Percentiles rank a stretch among this genome's conserved stretches.
These are phyloP conservation scores for Phasianus colchicus DNA, from an alignment of 2,113 vertebrate genomes.

Conservation along the genomic window DNA sequence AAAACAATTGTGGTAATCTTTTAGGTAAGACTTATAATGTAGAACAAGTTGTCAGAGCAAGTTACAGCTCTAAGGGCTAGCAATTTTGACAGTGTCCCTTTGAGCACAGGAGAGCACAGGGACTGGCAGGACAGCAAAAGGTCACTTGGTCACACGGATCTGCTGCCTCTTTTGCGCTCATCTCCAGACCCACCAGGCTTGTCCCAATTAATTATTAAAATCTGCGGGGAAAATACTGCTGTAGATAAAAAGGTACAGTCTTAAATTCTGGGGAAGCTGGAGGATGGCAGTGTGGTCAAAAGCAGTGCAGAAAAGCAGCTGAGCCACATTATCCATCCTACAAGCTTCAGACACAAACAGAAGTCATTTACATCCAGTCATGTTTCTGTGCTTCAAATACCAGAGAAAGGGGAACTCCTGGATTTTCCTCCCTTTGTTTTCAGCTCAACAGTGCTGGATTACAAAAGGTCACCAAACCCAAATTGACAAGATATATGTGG, in stretches of 20 bases:
- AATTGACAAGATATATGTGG: constrained; percentile 38
- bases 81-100: constrained; percentile 69
- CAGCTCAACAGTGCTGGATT: constrained; percentile 23
- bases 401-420: not conserved
- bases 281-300: not conserved
- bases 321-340: accelerated
- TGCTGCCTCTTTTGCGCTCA: constrained; percentile 51
- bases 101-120: constrained; percentile 64
- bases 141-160: constrained; percentile 59
- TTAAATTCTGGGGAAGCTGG: not conserved
- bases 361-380: not conserved
- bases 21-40: constrained; percentile 60
- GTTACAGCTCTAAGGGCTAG: constrained; percentile 72
- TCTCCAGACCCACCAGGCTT: constrained; percentile 51
- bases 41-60: constrained; percentile 66
- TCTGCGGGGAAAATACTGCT: constrained; percentile 33
- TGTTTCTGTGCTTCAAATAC: accelerated
- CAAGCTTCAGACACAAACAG: accelerated
- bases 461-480: constrained; percentile 54
- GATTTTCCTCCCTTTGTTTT: constrained; percentile 37
- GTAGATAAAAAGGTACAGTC: not conserved
- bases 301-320: not conserved
- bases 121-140: constrained; percentile 63
- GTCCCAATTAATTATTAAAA: constrained; percentile 72
- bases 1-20: constrained; percentile 61